phyloP scores from a whole-genome alignment of 2,797 vertebrate species.

The Echiichthys vipera region DNA sequence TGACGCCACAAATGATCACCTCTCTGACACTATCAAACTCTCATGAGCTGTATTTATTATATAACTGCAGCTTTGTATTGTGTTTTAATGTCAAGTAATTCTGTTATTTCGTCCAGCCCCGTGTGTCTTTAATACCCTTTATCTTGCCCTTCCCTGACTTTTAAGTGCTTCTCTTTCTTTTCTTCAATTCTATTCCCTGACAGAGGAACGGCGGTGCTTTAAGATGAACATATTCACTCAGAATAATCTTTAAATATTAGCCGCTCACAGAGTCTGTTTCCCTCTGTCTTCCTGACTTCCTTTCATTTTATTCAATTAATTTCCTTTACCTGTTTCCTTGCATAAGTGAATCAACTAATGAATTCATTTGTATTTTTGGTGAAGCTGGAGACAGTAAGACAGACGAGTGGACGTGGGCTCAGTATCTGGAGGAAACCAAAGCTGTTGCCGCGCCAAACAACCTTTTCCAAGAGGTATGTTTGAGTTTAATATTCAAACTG shows the following conservation, averaged over 20 bases:
- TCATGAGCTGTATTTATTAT: background rate
- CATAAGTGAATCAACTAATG: background rate
- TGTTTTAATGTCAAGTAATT: background rate
- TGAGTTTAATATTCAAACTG: constrained; percentile 11
- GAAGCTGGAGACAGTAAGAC: constrained; percentile 88
- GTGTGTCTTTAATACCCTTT: background rate
- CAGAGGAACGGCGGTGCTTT: background rate
- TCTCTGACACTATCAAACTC: background rate
- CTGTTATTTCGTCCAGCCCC: background rate
- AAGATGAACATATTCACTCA: background rate
- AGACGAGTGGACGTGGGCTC: constrained; percentile 93
- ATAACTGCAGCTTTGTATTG: background rate
- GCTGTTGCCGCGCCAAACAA: constrained; percentile 89
- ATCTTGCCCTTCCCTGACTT: background rate
- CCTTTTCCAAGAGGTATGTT: constrained; percentile 94
- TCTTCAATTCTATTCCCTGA: background rate
- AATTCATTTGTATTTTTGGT: constrained; percentile 42
- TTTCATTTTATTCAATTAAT: background rate
- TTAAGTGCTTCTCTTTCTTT: background rate
- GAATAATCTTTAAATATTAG: background rate
- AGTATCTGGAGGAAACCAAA: constrained; percentile 94
- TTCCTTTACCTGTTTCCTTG: background rate
- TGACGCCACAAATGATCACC: background rate
- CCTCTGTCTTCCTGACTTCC: background rate
- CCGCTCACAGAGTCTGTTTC: constrained; percentile 1